phyloP scores from a whole-genome alignment of 2,113 vertebrate genomes.

The Gambusia holbrooki region DNA sequence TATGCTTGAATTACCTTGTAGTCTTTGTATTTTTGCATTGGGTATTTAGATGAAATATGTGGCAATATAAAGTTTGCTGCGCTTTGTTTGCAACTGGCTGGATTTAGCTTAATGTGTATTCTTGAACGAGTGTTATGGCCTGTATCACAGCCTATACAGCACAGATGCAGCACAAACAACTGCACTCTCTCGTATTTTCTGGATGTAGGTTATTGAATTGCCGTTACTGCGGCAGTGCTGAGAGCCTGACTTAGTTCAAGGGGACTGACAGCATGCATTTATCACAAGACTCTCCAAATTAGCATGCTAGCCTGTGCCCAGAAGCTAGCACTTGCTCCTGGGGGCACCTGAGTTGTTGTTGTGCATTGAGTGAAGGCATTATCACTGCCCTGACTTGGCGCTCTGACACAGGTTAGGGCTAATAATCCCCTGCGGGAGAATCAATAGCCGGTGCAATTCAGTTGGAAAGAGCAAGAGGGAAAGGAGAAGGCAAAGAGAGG shows the following conservation, averaged over 20 bases:
- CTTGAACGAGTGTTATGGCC: background rate
- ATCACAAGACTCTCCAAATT: constrained; percentile 68
- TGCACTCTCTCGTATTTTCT: constrained; percentile 37
- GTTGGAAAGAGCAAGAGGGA: constrained; percentile 19
- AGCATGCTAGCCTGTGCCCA: constrained; percentile 58
- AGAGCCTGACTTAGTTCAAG: constrained; percentile 58
- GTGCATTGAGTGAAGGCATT: constrained; percentile 72
- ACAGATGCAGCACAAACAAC: constrained; percentile 31
- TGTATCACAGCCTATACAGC: background rate
- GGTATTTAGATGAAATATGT: background rate
- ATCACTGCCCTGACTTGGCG: constrained; percentile 64
- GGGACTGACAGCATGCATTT: constrained; percentile 66
- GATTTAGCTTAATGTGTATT: background rate
- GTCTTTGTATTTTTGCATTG: background rate
- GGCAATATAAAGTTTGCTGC: background rate
- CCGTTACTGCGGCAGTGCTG: constrained; percentile 40
- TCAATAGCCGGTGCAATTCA: constrained; percentile 65
- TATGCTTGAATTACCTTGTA: constrained; percentile 15
- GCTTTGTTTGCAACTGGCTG: background rate
- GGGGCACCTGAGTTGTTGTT: constrained; percentile 72
- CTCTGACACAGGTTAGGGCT: constrained; percentile 72
- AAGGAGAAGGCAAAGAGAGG: constrained; percentile 20
- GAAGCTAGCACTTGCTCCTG: constrained; percentile 47
- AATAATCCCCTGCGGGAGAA: constrained; percentile 72
- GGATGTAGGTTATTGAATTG: constrained; percentile 56